Base-by-base conservation (phyloP, 1,140 invertebrate species). In the Chionoecetes opilio region DNA sequence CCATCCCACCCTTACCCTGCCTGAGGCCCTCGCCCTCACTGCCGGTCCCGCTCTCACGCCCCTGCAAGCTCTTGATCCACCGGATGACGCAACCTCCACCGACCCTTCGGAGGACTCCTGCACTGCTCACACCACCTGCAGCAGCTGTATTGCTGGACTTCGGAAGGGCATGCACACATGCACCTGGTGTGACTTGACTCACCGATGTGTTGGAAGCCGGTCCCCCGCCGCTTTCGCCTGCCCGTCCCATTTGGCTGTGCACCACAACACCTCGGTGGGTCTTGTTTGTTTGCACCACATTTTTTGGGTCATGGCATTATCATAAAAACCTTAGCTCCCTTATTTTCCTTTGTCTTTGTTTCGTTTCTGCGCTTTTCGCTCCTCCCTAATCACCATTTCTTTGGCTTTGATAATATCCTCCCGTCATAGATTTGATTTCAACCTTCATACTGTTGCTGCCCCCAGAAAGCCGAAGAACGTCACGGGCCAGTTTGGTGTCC, bases 11-110 rank as follows among this genome's bases (percentile, higher is more conserved):
- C 82, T 88, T 3, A 37, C 29, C 6, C 75, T 91, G 32, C 63
- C 82, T 0, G 63, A 92, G 34, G 93, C 95, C 35, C n/a, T 53
- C 0, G 95, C 95, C 2, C 75, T 96, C 26, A 91, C 93, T 3
- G 93, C 95, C 14, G 95, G 95, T 0, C 85, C 93, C 6, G 93
- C 93, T 31, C 41, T 93, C 87, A 95, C 92, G 63, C 95, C 95
- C 41, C 41, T 93, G 37, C 75, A 84, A 32, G 3, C 86, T 6
- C 37, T 37, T 0, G 63, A 38, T 37, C 75, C n/a, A 8, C 63
- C 63, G 1, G 90, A 95, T 29, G 84, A 89, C 9, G 31, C 34
- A 35, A 31, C 34, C 0, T 17, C 38, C 6, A 26, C 84, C 0
- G 8, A 82, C 0, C 53, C 41, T 21, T 21, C 38, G 17, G 32